phyloP scores from a whole-genome alignment of 2,888 invertebrate species.

The Diplazon laetatorius region DNA sequence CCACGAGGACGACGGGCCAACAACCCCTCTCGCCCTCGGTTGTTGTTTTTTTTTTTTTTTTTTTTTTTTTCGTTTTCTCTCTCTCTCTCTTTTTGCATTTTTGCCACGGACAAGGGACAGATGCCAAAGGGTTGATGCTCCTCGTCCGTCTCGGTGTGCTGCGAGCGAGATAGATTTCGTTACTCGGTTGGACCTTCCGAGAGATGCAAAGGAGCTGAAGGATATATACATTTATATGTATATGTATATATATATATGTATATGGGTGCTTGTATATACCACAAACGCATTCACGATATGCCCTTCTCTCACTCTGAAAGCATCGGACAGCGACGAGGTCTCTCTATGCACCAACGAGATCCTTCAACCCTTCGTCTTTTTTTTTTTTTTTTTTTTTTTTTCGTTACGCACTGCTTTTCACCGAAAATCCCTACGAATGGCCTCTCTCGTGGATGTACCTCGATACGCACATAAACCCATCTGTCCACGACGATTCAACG shows the following conservation, averaged over 20 bases:
- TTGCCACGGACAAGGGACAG: constrained; percentile 55
- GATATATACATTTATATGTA: no score
- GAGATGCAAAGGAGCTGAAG: constrained; percentile 72
- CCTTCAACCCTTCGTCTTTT: constrained; percentile 30
- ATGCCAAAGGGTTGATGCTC: constrained; percentile 65
- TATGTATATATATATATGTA: no score
- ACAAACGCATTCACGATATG: constrained; percentile 49
- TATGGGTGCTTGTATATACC: no score
- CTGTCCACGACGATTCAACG: constrained; percentile 57
- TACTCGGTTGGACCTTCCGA: constrained; percentile 53
- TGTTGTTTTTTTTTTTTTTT: no score
- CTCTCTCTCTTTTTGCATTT: constrained; percentile 73
- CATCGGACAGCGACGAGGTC: constrained; percentile 13
- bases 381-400: constrained; percentile 60
- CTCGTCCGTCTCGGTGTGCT: constrained; percentile 42
- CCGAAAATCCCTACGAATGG: constrained; percentile 53
- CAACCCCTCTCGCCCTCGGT: no score
- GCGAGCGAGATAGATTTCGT: constrained; percentile 33
- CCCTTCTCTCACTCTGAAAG: constrained; percentile 59
- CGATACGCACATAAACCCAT: constrained; percentile 47
- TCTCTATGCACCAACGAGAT: constrained; percentile 21
- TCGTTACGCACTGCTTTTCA: constrained; percentile 56
- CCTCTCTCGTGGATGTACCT: constrained; percentile 37
- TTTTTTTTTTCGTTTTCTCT: no score
- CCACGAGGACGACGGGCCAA: constrained; percentile 60